These are phyloP conservation scores for Zapus hudsonius DNA, from an alignment of 2,113 vertebrate genomes.

Conservation along the genomic window DNA sequence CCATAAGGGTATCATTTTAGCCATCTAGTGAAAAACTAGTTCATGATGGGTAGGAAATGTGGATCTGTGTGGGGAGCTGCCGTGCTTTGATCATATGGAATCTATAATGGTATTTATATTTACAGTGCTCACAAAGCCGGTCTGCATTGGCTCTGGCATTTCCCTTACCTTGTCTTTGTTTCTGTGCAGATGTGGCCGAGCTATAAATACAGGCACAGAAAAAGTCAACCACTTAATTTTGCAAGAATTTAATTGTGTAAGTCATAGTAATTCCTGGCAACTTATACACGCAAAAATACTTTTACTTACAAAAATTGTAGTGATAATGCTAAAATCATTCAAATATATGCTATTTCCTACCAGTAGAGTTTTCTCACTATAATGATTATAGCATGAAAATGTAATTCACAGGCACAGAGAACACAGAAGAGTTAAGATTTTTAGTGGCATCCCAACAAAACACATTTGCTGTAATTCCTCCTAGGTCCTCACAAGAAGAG, in stretches of 20 bases:
- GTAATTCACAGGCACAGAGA: not conserved
- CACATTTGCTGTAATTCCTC: not conserved
- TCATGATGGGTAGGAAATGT: not conserved
- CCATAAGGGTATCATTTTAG: rapidly evolving
- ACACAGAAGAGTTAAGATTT: not conserved
- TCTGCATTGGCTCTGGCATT: not conserved
- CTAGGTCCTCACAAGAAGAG: not conserved
- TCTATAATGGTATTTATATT: not conserved
- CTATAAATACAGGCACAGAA: not conserved
- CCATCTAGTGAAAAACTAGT: not conserved
- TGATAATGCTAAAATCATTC: not conserved
- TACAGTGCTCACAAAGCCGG: not conserved
- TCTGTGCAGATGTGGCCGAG: not conserved
- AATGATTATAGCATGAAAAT: not conserved
- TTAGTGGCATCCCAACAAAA: not conserved
- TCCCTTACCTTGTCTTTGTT: not conserved
- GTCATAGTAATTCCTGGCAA: not conserved
- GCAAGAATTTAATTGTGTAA: not conserved
- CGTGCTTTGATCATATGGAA: not conserved
- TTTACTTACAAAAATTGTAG: not conserved
- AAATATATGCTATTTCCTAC: not conserved
- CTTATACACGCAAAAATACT: not conserved
- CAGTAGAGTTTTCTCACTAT: not conserved
- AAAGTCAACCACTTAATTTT: not conserved
- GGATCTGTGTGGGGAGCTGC: not conserved